Evolutionary conservation across 2,113 vertebrate genomes (phyloP), one percentile per base, ranked within the genome.

Genomic region (Clarias macrocephalus): DNA sequence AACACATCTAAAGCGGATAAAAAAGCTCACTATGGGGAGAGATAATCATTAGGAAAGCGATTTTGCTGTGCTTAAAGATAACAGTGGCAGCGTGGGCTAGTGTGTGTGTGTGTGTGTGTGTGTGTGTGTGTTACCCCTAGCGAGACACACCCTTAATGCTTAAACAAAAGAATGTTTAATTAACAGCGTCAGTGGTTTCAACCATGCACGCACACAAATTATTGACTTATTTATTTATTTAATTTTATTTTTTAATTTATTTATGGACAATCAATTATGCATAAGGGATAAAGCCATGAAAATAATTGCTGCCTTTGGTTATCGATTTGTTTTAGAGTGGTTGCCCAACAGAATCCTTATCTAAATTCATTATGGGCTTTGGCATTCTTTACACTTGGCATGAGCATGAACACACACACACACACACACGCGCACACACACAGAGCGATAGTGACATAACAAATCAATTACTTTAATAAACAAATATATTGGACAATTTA

Each of bases 1-100:
- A 82, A 86, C n/a, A 86, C 84, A 81, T 77, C 83, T 90, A 48
- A 80, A 87, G 73, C n/a, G 75, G 68, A 90, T 90, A 79, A 83
- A 87, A 77, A 87, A 85, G 79, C 68, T 82, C 70, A 79, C 63
- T 75, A 88, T 72, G 54, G 79, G 75, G 59, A 76, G 52, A 85
- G 83, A 76, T 87, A 88, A 84, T 88, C 87, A 87, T 85, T 83
- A 86, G 85, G 70, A 73, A 84, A 87, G 84, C 48, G 56, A 80
- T 85, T 57, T 85, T 52, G 79, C 83, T 82, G 56, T 77, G 86
- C 83, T 89, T 85, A 87, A 70, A 87, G 79, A 87, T 85, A 87
- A 82, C 87, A 80, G 62, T 60, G 63, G 75, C 25, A 4, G 52
- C 21, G 52, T 28, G 77, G 23, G 79, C 66, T 65, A 70, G 84